Base-by-base conservation (phyloP, 30 jellyfish, hydroid and myxozoan genomes). In the Euphysa ruthae region DNA sequence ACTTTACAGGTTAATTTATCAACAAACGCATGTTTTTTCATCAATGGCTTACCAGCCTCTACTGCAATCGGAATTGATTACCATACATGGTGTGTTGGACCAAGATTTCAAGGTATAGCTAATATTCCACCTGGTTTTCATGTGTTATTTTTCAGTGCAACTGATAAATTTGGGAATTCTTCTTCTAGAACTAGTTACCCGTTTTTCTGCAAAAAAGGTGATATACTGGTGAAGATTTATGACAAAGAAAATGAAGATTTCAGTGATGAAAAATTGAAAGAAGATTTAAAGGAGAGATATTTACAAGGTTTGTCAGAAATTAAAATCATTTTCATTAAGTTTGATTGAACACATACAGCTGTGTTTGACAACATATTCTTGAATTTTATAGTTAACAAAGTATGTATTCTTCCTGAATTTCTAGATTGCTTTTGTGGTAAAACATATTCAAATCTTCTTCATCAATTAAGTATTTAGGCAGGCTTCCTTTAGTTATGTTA, bases 41-140 rank as follows among this genome's bases (percentile, higher is more conserved):
- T 86, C 18, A 81, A 68, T n/a, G 62, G 75, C 34, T 49, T 74
- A 21, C 97, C 94, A 0, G 33, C 66, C 1, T 93, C 94, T 12
- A 61, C 90, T 1, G 97, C 79, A 58, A 44, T 88, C 46, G 97
- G 97, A 26, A 88, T 88, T 38, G 94, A 88, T 55, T 88, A 79
- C 61, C 85, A 77, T 42, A 31, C 94, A 8, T 88, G 97, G 97
- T 81, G 58, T 43, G 51, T 70, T 35, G 97, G 97, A 2, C 85
- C 78, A 10, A 69, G 58, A 35, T 88, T 88, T 27, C 46, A 79
- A 43, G 97, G 97, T 15, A 61, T 88, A 2, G 22, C 78, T 4
- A 43, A 49, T 18, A 80, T 88, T 1, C 94, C 97, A 22, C 52
- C 78, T 73, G 97, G 97, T 21, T 64, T 81, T 63, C 97, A 88